Evolutionary conservation across 2,888 invertebrate species (phyloP).

Genomic region (Meganola albula): DNA sequence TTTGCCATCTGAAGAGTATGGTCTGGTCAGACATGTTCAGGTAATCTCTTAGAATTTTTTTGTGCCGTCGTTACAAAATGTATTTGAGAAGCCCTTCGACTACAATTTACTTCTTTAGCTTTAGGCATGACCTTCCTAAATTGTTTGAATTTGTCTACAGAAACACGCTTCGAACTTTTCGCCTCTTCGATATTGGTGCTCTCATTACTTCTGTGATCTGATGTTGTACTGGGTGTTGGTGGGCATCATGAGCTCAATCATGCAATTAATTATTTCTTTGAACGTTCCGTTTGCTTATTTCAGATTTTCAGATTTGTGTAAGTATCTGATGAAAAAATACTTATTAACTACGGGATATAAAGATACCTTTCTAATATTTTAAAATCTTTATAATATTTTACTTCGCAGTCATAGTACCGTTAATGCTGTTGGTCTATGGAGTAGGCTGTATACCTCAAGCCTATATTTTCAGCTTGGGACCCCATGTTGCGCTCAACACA

Average conservation of each 20-base stretch:
- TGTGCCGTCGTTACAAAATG: no score
- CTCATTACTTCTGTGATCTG: conserved; percentile 51
- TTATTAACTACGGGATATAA: background rate
- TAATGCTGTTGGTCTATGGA: conserved; percentile 50
- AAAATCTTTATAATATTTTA: conserved; percentile 5
- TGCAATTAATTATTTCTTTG: conserved; percentile 37
- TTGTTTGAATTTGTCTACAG: no score
- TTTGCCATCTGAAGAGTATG: conserved; percentile 56
- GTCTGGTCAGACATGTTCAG: conserved; percentile 56
- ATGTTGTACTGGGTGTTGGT: conserved; percentile 48
- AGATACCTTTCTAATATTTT: background rate
- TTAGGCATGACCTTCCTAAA: no score
- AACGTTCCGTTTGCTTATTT: conserved; percentile 34
- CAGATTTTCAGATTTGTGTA: conserved; percentile 45
- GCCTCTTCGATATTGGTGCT: conserved; percentile 53
- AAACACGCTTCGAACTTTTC: conserved; percentile 53
- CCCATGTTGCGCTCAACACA: conserved; percentile 47
- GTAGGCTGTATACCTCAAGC: conserved; percentile 60
- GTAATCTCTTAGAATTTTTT: conserved; percentile 28
- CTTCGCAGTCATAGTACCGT: conserved; percentile 47
- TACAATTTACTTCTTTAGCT: no score
- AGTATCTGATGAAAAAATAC: conserved; percentile 18
- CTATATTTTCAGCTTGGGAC: conserved; percentile 60
- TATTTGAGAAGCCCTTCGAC: no score
- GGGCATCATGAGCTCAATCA: conserved; percentile 37